Evolutionary conservation across 1,140 invertebrate genomes (phyloP).

Genomic region (Hestina assimilis): DNA sequence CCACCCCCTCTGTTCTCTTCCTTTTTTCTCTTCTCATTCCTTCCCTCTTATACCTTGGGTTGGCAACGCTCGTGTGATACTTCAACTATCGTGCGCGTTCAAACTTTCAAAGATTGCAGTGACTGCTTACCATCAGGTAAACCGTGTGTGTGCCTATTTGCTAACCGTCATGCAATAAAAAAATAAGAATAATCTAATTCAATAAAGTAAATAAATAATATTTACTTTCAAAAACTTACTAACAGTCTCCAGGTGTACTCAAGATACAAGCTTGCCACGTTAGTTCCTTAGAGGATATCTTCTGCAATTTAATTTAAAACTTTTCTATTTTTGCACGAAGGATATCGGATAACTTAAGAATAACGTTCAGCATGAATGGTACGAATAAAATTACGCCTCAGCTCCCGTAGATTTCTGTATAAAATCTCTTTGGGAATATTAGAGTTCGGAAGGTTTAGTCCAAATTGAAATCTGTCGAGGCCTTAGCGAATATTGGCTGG

Average conservation of each 20-base stretch:
- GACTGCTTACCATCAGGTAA: too few relatives aligned
- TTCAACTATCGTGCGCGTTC: too few relatives aligned
- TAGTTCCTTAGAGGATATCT: slow-evolving; percentile 15
- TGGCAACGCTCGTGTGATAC: too few relatives aligned
- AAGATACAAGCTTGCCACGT: slow-evolving; percentile 8
- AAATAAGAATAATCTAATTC: too few relatives aligned
- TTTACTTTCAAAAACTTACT: not conserved
- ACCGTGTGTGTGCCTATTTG: too few relatives aligned
- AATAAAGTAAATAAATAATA: not conserved
- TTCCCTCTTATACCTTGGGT: too few relatives aligned
- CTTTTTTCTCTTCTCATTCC: too few relatives aligned
- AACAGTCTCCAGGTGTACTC: slow-evolving; percentile 21
- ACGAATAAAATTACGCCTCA: slow-evolving; percentile 14
- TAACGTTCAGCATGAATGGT: slow-evolving; percentile 21
- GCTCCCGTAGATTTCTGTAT: slow-evolving; percentile 7
- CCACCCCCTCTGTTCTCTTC: too few relatives aligned
- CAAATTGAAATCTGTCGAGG: slow-evolving; percentile 16
- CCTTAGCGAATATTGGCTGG: slow-evolving; percentile 1
- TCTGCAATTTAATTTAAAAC: slow-evolving; percentile 30
- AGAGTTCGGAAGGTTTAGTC: slow-evolving; percentile 13
- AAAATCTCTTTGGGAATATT: slow-evolving; percentile 17
- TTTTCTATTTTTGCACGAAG: slow-evolving; percentile 27
- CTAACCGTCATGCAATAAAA: too few relatives aligned
- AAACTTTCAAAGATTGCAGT: too few relatives aligned
- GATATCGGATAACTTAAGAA: slow-evolving; percentile 26